Evolutionary conservation across 2,113 vertebrate genomes (phyloP).

Genomic region (Capricornis sumatraensis): DNA sequence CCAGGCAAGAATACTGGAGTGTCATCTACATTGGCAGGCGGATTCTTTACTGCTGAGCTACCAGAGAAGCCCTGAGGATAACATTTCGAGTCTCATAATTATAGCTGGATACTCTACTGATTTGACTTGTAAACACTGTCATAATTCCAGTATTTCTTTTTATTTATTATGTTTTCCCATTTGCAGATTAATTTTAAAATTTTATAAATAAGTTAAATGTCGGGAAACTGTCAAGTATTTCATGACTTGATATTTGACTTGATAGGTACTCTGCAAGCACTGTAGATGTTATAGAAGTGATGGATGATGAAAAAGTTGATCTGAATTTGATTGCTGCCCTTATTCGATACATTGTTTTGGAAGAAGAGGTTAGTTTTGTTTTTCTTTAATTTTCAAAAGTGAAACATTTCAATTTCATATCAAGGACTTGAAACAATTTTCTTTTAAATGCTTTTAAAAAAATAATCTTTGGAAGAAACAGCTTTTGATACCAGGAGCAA

Average conservation of each 20-base stretch:
- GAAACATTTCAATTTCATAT: slow-evolving; percentile 14
- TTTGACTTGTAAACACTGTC: not conserved
- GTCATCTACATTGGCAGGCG: not conserved
- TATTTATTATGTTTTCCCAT: not conserved
- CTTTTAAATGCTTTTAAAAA: not conserved
- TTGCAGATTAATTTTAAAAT: not conserved
- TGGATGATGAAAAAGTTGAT: slow-evolving; percentile 96
- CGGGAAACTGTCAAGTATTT: not conserved
- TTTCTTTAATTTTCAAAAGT: not conserved
- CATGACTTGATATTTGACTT: slow-evolving; percentile 22
- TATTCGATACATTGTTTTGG: slow-evolving; percentile 92
- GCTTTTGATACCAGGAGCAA: not conserved
- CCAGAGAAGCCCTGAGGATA: not conserved
- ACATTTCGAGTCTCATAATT: not conserved
- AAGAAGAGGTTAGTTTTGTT: slow-evolving; percentile 86
- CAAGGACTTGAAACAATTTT: not conserved
- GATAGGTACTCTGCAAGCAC: slow-evolving; percentile 91
- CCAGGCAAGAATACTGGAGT: not conserved
- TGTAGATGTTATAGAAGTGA: slow-evolving; percentile 85
- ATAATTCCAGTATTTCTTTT: not conserved
- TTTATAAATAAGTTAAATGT: not conserved
- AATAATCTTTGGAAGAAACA: not conserved
- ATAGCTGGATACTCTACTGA: not conserved
- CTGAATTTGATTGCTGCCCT: slow-evolving; percentile 91
- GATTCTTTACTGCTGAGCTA: not conserved